phyloP scores from a whole-genome alignment of 1,140 invertebrate species.

The Bombus turneri region DNA sequence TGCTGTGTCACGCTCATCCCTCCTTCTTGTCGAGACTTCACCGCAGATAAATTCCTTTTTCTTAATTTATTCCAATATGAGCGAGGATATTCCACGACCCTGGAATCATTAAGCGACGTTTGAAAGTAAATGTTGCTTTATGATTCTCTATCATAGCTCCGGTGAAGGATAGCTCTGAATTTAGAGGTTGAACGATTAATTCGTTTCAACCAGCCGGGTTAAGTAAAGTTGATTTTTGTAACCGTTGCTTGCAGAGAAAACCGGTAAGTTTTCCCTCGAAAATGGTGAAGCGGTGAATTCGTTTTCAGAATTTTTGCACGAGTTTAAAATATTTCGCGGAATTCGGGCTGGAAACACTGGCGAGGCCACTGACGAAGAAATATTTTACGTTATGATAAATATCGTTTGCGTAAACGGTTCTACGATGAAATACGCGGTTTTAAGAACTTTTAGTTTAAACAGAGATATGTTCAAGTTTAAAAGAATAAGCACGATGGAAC shows the following conservation, averaged over 20 bases:
- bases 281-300: neutral
- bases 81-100: constrained; percentile 18
- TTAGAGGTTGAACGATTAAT: neutral
- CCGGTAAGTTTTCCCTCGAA: neutral
- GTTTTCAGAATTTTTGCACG: neutral
- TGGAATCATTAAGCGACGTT: constrained; percentile 42
- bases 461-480: no score
- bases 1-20: neutral
- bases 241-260: neutral
- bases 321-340: neutral
- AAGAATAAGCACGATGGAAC: no score
- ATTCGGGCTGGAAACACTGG: neutral
- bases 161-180: neutral
- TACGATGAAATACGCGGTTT: no score
- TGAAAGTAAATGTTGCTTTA: neutral
- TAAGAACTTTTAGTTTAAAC: no score
- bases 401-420: no score
- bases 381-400: neutral
- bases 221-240: constrained; percentile 9
- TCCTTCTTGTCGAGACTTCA: neutral
- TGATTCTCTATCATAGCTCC: neutral
- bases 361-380: neutral
- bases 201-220: neutral
- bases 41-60: constrained; percentile 50
- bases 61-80: constrained; percentile 61